These are phyloP conservation scores for Notodonta dromedarius DNA, from an alignment of 2,888 invertebrate species.

Conservation along the genomic window DNA sequence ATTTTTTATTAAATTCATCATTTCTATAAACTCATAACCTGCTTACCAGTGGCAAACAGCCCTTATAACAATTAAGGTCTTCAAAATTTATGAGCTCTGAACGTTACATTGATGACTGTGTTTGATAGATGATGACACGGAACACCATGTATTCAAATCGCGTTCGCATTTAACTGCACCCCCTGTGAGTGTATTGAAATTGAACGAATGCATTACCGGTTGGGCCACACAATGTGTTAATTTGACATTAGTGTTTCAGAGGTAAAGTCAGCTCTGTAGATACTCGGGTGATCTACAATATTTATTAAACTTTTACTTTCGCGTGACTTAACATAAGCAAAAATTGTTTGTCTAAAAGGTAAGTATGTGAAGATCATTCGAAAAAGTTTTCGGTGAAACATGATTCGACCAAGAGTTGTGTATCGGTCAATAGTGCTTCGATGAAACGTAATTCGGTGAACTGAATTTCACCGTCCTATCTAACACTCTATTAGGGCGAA, in stretches of 20 bases:
- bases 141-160: constrained; percentile 28
- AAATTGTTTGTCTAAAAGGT: no score
- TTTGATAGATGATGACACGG: constrained; percentile 30
- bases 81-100: constrained; percentile 56
- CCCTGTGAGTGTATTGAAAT: constrained; percentile 15
- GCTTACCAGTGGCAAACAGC: background rate
- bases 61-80: constrained; percentile 44
- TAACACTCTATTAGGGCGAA: no score
- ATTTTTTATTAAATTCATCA: background rate
- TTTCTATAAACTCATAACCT: background rate
- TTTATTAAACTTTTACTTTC: no score
- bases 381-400: no score
- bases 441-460: no score
- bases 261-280: no score
- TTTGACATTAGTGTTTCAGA: background rate
- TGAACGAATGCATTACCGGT: constrained; percentile 29
- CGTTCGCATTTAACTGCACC: constrained; percentile 37
- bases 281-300: no score
- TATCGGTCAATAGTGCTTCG: no score
- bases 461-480: no score
- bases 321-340: no score
- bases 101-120: constrained; percentile 41
- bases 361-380: no score
- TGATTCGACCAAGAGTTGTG: no score
- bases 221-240: constrained; percentile 25